phyloP scores from a whole-genome alignment of 1,140 invertebrate genomes.

The Drosophila suzukii region DNA sequence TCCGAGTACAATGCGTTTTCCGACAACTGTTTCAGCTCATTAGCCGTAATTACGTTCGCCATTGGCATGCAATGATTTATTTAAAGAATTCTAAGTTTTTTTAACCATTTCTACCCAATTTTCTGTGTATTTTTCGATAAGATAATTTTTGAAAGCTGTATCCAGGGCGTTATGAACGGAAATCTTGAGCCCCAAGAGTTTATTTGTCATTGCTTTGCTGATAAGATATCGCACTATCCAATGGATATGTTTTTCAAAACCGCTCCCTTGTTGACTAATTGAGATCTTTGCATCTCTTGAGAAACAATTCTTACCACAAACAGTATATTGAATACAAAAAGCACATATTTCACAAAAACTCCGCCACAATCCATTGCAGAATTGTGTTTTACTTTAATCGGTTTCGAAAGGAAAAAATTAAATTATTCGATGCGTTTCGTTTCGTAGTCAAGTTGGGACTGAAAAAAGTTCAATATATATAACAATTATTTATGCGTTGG shows the following conservation, averaged over 20 bases:
- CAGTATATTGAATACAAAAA: conserved; percentile 93
- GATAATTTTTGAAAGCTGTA: conserved; percentile 41
- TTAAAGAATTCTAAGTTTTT: conserved; percentile 22
- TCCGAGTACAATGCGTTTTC: conserved; percentile 27
- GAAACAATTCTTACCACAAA: conserved; percentile 89
- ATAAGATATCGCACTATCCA: conserved; percentile 47
- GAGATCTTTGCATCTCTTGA: conserved; percentile 3
- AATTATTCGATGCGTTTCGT: conserved; percentile 1
- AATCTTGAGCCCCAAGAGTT: conserved; percentile 33
- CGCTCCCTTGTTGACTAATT: not conserved
- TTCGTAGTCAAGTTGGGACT: not conserved
- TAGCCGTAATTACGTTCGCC: conserved; percentile 59
- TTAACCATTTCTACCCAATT: conserved; percentile 17
- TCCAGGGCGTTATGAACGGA: conserved; percentile 14
- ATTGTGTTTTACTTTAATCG: not conserved
- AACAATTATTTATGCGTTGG: not conserved
- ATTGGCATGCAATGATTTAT: conserved; percentile 59
- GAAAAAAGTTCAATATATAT: not conserved
- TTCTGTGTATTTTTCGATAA: conserved; percentile 50
- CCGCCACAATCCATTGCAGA: conserved; percentile 88
- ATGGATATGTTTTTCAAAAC: conserved; percentile 8
- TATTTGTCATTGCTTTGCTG: conserved; percentile 33
- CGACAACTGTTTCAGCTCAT: conserved; percentile 52
- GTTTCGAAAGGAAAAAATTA: not conserved
- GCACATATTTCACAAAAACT: conserved; percentile 92